Evolutionary conservation across 2,113 vertebrate species (phyloP).

Genomic region (Megatriorchis doriae): DNA sequence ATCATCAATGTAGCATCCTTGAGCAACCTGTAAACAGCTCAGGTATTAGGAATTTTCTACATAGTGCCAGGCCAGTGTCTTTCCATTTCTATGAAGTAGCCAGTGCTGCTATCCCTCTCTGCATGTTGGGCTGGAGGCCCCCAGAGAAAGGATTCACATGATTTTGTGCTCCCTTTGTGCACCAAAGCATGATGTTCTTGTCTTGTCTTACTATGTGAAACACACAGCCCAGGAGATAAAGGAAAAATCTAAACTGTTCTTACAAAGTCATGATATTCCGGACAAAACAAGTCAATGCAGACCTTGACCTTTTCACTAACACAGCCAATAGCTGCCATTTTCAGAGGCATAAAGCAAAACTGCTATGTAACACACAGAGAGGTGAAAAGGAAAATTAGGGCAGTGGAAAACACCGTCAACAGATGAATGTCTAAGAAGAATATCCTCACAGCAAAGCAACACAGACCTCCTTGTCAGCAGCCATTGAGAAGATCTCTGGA

Average conservation of each 20-base stretch:
- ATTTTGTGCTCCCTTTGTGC: background rate
- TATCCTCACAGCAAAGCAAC: background rate
- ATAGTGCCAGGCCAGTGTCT: background rate
- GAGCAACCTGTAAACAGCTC: background rate
- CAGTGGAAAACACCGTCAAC: background rate
- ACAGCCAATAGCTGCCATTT: background rate
- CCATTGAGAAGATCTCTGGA: background rate
- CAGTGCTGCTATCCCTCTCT: background rate
- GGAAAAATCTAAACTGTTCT: background rate
- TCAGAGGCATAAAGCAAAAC: background rate
- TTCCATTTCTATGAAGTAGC: background rate
- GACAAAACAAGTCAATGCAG: background rate
- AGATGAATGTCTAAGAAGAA: background rate
- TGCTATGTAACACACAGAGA: background rate
- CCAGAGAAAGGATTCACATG: background rate
- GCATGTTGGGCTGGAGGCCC: accelerated
- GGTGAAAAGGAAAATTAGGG: background rate
- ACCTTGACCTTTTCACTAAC: background rate
- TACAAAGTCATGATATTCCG: background rate
- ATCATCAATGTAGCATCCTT: background rate
- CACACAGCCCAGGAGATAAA: background rate
- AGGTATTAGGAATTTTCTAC: background rate
- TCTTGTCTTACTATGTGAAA: background rate
- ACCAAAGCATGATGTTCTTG: background rate
- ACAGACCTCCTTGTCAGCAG: background rate